A percentile compares a stretch with the other conserved stretches of the same genome.
Evolutionary conservation across 2,888 invertebrate genomes (phyloP).

Genomic region (Drosophila siamana): DNA sequence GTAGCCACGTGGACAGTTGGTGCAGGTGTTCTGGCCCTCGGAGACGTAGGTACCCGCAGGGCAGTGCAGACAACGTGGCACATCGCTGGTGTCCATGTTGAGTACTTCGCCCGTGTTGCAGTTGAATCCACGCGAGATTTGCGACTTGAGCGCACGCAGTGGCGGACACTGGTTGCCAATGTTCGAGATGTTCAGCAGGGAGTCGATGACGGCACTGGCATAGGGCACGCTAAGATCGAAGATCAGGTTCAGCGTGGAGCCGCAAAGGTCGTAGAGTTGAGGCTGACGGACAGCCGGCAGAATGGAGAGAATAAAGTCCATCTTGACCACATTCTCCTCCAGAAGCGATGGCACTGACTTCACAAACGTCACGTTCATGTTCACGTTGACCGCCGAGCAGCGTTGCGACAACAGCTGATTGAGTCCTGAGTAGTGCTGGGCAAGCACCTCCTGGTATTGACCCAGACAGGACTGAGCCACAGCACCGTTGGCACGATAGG

Average conservation of each 20-base stretch:
- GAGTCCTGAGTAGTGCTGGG: constrained; percentile 92
- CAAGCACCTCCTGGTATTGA: constrained; percentile 93
- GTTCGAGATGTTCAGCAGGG: constrained; percentile 94
- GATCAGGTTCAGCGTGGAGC: constrained; percentile 95
- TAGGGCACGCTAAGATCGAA: constrained; percentile 97
- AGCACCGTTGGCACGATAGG: constrained; percentile 95
- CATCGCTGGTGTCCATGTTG: constrained; percentile 96
- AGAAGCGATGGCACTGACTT: constrained; percentile 92
- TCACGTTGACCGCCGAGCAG: constrained; percentile 97
- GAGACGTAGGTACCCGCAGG: constrained; percentile 98
- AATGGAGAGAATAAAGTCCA: constrained; percentile 95
- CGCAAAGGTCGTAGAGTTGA: constrained; percentile 97
- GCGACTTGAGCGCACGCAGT: constrained; percentile 93
- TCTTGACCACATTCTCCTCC: constrained; percentile 95
- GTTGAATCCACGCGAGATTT: constrained; percentile 95
- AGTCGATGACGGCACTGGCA: constrained; percentile 95
- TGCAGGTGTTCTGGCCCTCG: constrained; percentile 95
- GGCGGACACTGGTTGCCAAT: constrained; percentile 97
- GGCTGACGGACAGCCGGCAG: constrained; percentile 95
- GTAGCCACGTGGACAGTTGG: constrained; percentile 95
- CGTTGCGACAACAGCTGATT: constrained; percentile 94
- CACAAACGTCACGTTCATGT: constrained; percentile 96
- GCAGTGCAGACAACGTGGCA: constrained; percentile 97
- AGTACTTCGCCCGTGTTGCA: constrained; percentile 97
- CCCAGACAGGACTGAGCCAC: constrained; percentile 93